phyloP scores from a whole-genome alignment of 2,888 invertebrate genomes.

The Hyalella azteca region DNA sequence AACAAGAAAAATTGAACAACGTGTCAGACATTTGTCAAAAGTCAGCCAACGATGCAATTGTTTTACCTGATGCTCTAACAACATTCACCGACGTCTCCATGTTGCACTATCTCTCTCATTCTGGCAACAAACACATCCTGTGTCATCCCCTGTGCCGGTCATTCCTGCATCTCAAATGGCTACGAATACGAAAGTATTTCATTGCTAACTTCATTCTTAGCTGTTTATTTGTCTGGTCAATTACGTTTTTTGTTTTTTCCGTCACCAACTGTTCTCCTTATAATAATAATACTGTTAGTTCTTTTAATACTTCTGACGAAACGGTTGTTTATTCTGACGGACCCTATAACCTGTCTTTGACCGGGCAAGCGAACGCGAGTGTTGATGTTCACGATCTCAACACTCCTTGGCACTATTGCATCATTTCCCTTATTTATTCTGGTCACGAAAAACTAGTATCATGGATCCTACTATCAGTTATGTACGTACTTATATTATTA shows the following conservation, averaged over 20 bases:
- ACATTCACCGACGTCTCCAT: constrained; percentile 48
- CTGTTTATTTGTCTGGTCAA: constrained; percentile 50
- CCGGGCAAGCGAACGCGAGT: neutral
- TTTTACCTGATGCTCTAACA: constrained; percentile 34
- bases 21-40: constrained; percentile 33
- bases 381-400: neutral
- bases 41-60: constrained; percentile 42
- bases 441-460: neutral
- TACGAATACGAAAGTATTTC: constrained; percentile 80
- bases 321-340: neutral
- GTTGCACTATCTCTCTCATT: constrained; percentile 50
- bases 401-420: neutral
- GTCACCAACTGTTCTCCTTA: constrained; percentile 33
- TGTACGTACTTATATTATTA: constrained; percentile 70
- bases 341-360: neutral
- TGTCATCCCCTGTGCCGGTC: constrained; percentile 86
- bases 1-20: neutral
- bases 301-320: neutral
- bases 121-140: constrained; percentile 77
- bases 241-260: constrained; percentile 47
- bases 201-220: constrained; percentile 79
- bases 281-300: neutral
- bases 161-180: constrained; percentile 84
- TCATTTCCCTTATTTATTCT: neutral
- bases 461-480: constrained; percentile 15